Base-by-base conservation (phyloP, 1,140 invertebrate genomes). In the Papilio glaucus region DNA sequence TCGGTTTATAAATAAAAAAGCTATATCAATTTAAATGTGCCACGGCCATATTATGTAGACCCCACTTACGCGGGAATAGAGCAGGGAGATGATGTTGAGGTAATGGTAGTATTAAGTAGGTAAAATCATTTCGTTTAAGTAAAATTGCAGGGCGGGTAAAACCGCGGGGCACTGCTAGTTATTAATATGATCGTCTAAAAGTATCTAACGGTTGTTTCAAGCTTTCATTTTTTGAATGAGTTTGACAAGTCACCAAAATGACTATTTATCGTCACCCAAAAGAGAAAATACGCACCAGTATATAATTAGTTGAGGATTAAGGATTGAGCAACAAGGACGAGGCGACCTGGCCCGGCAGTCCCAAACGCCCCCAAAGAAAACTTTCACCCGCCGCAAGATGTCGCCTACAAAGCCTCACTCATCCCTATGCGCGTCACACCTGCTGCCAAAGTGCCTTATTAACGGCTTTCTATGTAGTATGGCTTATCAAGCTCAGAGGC, bases 381-480 rank as follows among this genome's bases (percentile, higher is more conserved):
- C 80, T 77, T 80, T 78, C 73, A 76, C 78, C 73, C 73, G 73
- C 71, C 73, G 79, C 77, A 80, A 85, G 81, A 85, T 81, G 81
- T 72, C 42, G 61, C 41, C 13, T 72, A 86, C 76, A 88, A 85
- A 87, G 82, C 75, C 13, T 76, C 85, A 88, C 88, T 88, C 79
- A 75, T 85, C 85, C 85, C 81, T 87, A 77, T 81, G 77, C 77
- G 78, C 78, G 82, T 90, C 81, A 92, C 90, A 92, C 90, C 90
- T 91, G 83, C 80, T 63, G 74, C 80, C 81, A 88, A 90, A 92
- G 90, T 90, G 83, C 90, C 90, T 92, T 92, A 92, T 90, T 92
- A 92, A 83, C 68, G 79, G 75, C 77, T 81, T 85, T 85, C 75
- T 85, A 82, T 83, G 82, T 86, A 88, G 87, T 90, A 83, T 86